Conservation (phyloP, 2,797 vertebrate genomes). For the Gymnothorax reevesii region DNA sequence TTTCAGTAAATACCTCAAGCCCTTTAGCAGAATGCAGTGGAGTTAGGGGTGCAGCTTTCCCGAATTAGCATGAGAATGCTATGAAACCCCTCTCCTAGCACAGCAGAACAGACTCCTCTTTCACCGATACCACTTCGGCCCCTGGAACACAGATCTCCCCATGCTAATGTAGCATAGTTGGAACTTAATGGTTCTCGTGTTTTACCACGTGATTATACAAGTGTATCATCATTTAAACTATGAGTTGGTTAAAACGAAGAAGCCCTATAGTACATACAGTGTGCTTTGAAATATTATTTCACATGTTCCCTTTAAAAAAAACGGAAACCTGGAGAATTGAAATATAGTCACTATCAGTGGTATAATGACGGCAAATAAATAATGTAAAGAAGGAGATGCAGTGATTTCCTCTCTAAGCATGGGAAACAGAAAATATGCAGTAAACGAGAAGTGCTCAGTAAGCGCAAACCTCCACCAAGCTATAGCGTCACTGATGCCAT, state of each 20-base stretch:
- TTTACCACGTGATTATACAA: neutral
- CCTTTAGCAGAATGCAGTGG: neutral
- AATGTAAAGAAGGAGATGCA: no score
- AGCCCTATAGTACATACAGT: neutral
- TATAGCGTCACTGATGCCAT: no score
- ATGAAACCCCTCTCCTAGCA: constrained; percentile 24
- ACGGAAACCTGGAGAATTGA: no score
- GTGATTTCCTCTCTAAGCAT: no score
- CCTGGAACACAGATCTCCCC: constrained; percentile 13
- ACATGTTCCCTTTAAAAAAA: no score
- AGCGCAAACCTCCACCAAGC: no score
- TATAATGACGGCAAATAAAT: no score
- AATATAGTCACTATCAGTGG: no score
- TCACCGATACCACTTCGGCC: neutral
- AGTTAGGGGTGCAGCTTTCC: constrained; percentile 17
- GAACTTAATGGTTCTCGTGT: neutral
- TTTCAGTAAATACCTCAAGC: neutral
- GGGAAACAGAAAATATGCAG: no score
- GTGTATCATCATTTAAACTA: neutral
- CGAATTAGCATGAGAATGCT: constrained; percentile 30
- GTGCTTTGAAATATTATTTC: neutral
- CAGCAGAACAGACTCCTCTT: constrained; percentile 18
- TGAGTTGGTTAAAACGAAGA: neutral
- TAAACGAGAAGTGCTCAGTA: no score
- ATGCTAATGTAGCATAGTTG: neutral